phyloP scores from a whole-genome alignment of 2,888 invertebrate genomes.

The Matsumyia berberina region DNA sequence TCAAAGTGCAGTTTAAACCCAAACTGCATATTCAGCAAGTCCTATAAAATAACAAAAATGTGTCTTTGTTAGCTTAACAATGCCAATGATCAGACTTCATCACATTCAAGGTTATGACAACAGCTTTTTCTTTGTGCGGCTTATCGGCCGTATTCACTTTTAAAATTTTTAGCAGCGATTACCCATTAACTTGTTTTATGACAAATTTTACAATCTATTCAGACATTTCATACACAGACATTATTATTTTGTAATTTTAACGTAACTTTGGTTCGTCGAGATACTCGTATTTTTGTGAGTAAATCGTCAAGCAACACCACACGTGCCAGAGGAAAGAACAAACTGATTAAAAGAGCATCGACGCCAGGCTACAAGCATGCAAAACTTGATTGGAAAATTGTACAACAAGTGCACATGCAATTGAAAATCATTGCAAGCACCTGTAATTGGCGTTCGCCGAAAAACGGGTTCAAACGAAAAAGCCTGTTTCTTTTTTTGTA shows the following conservation, averaged over 20 bases:
- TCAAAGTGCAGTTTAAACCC: too few species aligned
- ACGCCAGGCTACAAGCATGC: not conserved
- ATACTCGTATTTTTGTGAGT: not conserved
- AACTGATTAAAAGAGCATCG: constrained; percentile 7
- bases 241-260: not conserved
- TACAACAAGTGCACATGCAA: not conserved
- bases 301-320: not conserved
- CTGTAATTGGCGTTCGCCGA: constrained; percentile 7
- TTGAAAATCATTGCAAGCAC: constrained; percentile 1
- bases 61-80: constrained; percentile 13
- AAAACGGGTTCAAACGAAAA: not conserved
- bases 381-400: not conserved
- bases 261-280: not conserved
- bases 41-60: not conserved
- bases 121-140: not conserved
- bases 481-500: not conserved
- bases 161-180: constrained; percentile 12
- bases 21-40: not conserved
- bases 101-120: not conserved
- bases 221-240: not conserved
- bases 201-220: not conserved
- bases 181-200: not conserved
- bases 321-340: not conserved
- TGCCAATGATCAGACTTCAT: constrained; percentile 25
- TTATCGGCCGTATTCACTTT: constrained; percentile 27